Base-by-base conservation (phyloP, 1,140 invertebrate genomes). In the Olivierus martensii region DNA sequence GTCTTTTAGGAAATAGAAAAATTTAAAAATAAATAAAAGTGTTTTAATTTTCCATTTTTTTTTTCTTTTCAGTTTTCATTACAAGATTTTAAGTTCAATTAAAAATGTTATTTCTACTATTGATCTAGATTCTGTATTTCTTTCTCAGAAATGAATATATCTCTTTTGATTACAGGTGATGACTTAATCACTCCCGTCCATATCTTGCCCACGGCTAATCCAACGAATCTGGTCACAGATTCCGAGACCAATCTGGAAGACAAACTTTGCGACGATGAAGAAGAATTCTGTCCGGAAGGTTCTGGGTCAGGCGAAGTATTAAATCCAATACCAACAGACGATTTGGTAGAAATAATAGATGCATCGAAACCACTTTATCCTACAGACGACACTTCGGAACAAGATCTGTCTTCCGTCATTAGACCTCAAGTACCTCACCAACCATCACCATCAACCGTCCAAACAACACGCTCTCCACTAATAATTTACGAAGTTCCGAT, bases 171-270 rank as follows among this genome's bases (percentile, higher is more conserved):
- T 56, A 2, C 59, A 71, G 69, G 67, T 46, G 87, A 90, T 66
- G 87, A 92, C 65, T 74, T 92, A n/a, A 89, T 92, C 47, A 92
- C 88, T 0, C 88, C 88, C 0, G 85, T 91, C 0, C 91, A 89
- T 68, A 81, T 87, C 14, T 83, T 86, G 14, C 80, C 84, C 3
- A 28, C 28, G 28, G 28, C 4, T 28, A 28, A 9, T 28, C 86
- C 85, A 22, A 38, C 52, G 3, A 54, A 42, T 41, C 52, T 38
- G 15, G 28, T 35, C 7, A 11, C 49, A 39, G 19, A 21, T 39
- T 14, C 17, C 15, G 77, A 78, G 56, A 76, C 80, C 52, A 56
- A 59, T 5, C 53, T 52, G 6, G 46, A 34, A 9, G 57, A 53
- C 4, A 49, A 46, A 2, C 37, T 46, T 5, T 55, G 58, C 19